A percentile compares a stretch with the other conserved stretches of the same genome.
phyloP scores from a whole-genome alignment of 2,113 vertebrate genomes.

The Monarcha castaneiventris region DNA sequence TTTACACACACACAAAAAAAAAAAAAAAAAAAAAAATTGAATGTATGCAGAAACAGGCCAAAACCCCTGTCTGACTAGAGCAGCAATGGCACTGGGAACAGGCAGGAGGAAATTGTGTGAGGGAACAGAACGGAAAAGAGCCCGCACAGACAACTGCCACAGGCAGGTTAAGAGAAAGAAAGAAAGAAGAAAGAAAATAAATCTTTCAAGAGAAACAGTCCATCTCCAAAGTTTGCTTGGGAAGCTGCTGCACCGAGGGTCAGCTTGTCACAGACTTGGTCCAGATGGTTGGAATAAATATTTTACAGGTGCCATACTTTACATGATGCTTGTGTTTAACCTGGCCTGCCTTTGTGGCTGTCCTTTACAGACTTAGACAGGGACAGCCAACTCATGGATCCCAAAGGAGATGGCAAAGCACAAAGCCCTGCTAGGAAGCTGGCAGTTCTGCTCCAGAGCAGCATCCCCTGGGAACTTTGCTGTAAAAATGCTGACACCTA shows the following conservation, averaged over 20 bases:
- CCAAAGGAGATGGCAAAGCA: neutral
- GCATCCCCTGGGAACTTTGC: neutral
- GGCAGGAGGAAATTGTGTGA: neutral
- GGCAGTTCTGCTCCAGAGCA: neutral
- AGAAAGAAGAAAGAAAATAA: neutral
- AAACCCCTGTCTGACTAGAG: neutral
- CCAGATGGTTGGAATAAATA: neutral
- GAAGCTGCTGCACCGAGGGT: neutral
- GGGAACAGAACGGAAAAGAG: fast-evolving
- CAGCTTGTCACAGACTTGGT: neutral
- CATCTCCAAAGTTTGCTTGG: neutral
- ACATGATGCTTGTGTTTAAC: neutral
- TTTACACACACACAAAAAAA: neutral
- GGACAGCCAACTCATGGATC: neutral
- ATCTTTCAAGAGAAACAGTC: neutral
- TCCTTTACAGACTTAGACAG: neutral
- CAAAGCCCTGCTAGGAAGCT: neutral
- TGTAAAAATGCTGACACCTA: neutral
- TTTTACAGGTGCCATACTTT: neutral
- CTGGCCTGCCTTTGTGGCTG: neutral
- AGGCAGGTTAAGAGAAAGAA: neutral
- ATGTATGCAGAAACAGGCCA: neutral
- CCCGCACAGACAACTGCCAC: neutral
- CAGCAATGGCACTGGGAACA: neutral
- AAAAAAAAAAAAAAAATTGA: neutral